phyloP scores from a whole-genome alignment of 1,140 invertebrate genomes.

The Oryzaephilus surinamensis region DNA sequence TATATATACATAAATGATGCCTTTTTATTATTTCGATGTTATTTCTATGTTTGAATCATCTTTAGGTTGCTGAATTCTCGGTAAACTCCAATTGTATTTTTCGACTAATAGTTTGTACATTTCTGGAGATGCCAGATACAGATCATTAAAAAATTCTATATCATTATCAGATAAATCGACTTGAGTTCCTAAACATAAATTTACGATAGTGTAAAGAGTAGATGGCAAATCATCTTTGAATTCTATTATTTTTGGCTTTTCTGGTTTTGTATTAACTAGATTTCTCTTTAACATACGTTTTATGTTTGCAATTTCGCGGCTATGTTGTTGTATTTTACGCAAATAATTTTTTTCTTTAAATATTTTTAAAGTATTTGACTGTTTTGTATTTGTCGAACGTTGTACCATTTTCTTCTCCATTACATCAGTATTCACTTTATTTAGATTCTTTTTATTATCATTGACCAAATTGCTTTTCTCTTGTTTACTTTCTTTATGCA shows the following conservation, averaged over 20 bases:
- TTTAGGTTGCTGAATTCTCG: too few relatives aligned
- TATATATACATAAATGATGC: too few relatives aligned
- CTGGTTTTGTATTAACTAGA: slow-evolving; percentile 13
- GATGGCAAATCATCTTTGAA: slow-evolving; percentile 18
- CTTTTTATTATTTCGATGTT: too few relatives aligned
- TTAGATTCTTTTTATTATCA: too few relatives aligned
- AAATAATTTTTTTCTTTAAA: too few relatives aligned
- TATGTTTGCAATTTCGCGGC: slow-evolving; percentile 26
- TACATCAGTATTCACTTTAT: too few relatives aligned
- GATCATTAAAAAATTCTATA: slow-evolving; percentile 26
- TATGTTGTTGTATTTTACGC: slow-evolving; percentile 24
- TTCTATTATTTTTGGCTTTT: slow-evolving; percentile 12
- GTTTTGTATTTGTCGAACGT: too few relatives aligned
- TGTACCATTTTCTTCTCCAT: too few relatives aligned
- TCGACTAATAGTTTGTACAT: slow-evolving; percentile 25
- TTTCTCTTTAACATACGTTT: slow-evolving; percentile 25
- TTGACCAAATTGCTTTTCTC: too few relatives aligned
- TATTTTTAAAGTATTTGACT: too few relatives aligned
- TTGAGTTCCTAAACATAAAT: slow-evolving; percentile 19
- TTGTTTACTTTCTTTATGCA: too few relatives aligned
- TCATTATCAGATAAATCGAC: slow-evolving; percentile 23
- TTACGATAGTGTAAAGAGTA: slow-evolving; percentile 17
- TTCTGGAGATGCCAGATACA: slow-evolving; percentile 26
- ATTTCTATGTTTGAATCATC: too few relatives aligned
- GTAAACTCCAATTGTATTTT: slow-evolving; percentile 30